phyloP scores from a whole-genome alignment of 2,113 vertebrate species.

The Notechis scutatus region DNA sequence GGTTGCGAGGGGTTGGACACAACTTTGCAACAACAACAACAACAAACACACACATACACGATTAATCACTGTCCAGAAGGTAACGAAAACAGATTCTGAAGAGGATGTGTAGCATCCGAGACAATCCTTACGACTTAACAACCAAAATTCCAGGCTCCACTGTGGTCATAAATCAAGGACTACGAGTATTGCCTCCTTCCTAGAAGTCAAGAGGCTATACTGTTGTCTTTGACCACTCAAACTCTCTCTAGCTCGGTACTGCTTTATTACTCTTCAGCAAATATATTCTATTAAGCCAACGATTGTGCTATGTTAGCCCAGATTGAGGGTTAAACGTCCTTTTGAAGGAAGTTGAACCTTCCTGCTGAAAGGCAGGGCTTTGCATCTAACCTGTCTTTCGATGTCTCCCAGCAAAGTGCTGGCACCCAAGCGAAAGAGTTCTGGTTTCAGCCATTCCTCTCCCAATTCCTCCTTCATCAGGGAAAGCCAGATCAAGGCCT shows the following conservation, averaged over 20 bases:
- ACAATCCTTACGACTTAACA: no score
- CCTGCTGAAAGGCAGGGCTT: not conserved
- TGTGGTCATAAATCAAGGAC: not conserved
- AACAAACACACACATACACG: no score
- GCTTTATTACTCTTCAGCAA: not conserved
- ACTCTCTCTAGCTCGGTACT: not conserved
- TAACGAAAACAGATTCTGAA: no score
- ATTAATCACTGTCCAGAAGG: no score
- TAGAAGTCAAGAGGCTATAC: not conserved
- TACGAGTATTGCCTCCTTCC: not conserved
- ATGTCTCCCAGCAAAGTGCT: constrained; percentile 91
- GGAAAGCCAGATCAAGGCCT: constrained; percentile 86
- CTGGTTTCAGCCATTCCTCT: constrained; percentile 82
- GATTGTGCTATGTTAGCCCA: not conserved
- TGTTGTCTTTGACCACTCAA: not conserved
- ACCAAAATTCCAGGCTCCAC: no score
- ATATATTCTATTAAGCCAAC: not conserved
- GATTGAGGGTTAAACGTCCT: not conserved
- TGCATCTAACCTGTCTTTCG: constrained; percentile 84
- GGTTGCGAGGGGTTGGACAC: no score
- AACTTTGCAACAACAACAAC: no score
- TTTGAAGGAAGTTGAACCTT: not conserved
- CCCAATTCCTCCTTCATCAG: constrained; percentile 93
- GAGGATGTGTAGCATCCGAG: no score
- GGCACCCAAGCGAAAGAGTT: constrained; percentile 90